Conservation (phyloP, 92 coral and sea anemone genomes). For the Palythoa caribaeorum region DNA sequence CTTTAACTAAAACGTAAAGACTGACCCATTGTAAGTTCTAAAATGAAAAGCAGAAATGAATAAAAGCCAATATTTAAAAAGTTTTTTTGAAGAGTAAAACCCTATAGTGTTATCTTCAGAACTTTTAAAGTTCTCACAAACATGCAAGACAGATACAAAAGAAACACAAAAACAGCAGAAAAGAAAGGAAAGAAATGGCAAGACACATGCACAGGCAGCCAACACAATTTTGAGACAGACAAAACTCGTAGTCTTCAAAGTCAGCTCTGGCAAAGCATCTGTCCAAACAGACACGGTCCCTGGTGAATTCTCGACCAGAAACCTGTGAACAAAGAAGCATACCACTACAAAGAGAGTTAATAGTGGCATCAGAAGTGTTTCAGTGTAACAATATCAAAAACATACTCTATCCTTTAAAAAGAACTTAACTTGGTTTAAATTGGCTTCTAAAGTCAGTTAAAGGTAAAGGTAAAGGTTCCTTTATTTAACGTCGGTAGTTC, state of each 20-base stretch:
- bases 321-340: constrained; percentile 53
- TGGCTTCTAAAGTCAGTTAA: too few species aligned
- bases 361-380: background rate
- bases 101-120: too few species aligned
- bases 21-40: too few species aligned
- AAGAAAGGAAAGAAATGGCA: background rate
- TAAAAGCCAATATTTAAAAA: too few species aligned
- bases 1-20: too few species aligned
- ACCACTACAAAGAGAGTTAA: constrained; percentile 48
- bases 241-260: background rate
- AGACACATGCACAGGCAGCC: background rate
- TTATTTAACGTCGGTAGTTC: too few species aligned
- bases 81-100: too few species aligned
- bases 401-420: too few species aligned
- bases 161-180: background rate
- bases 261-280: constrained; percentile 2
- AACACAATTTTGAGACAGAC: background rate
- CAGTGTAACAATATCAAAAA: background rate
- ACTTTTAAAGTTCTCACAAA: background rate
- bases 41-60: too few species aligned
- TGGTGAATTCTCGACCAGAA: constrained; percentile 53
- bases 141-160: background rate
- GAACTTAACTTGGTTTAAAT: too few species aligned
- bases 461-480: too few species aligned
- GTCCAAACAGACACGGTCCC: constrained; percentile 4